phyloP scores from a whole-genome alignment of 2,888 invertebrate species.

The Leucoma salicis region DNA sequence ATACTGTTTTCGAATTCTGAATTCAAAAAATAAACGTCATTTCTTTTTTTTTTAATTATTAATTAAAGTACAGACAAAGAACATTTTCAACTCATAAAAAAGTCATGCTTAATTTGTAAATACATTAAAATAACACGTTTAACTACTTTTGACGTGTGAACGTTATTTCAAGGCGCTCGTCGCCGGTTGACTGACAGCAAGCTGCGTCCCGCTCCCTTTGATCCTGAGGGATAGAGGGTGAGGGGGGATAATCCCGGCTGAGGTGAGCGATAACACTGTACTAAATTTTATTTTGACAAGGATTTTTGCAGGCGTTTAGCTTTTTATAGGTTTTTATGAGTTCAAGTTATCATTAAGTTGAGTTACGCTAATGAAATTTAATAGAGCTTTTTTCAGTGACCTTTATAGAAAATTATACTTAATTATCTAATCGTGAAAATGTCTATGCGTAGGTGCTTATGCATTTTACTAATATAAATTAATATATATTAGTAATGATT shows the following conservation, averaged over 20 bases:
- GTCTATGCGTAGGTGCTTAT: not conserved
- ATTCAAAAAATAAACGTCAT: conserved; percentile 19
- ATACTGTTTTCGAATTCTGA: conserved; percentile 20
- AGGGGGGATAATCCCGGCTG: conserved; percentile 47
- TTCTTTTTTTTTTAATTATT: conserved; percentile 12
- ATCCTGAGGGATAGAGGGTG: conserved; percentile 57
- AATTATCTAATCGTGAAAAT: not conserved
- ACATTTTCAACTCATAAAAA: conserved; percentile 11
- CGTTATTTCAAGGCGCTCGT: conserved; percentile 51
- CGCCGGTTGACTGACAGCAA: conserved; percentile 56
- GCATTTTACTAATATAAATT: not conserved
- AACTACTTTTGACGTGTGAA: conserved; percentile 21
- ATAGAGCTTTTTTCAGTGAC: not conserved
- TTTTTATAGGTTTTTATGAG: conserved; percentile 5
- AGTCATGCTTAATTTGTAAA: conserved; percentile 18
- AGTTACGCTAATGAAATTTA: not conserved
- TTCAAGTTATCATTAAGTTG: not conserved
- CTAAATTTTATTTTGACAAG: conserved; percentile 25
- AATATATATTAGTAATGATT: not conserved
- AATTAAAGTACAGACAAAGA: conserved; percentile 11
- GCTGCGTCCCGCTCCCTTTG: conserved; percentile 46
- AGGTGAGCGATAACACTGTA: conserved; percentile 39
- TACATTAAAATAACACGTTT: conserved; percentile 12
- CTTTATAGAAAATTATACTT: not conserved
- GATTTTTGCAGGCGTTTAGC: conserved; percentile 16